A percentile compares a stretch with the other conserved stretches of the same genome.
Evolutionary conservation across 2,888 invertebrate species (phyloP).

Genomic region (Dynastes maya): DNA sequence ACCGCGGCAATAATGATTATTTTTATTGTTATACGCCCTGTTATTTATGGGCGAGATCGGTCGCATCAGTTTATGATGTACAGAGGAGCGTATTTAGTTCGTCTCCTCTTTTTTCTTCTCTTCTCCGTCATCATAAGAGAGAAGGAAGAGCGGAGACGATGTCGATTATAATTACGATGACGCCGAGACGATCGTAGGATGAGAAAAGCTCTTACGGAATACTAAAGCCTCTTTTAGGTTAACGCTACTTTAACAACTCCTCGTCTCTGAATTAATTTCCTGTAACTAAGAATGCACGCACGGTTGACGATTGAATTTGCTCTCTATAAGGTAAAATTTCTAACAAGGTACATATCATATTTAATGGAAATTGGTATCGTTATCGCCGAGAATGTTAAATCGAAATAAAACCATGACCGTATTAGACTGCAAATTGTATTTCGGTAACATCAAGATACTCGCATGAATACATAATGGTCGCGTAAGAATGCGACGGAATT

Average conservation of each 20-base stretch:
- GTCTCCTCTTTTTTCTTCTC: constrained; percentile 17
- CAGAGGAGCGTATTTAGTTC: constrained; percentile 40
- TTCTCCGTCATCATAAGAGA: background rate
- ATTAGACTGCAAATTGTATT: too few relatives aligned
- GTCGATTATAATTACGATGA: constrained; percentile 43
- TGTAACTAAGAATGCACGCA: background rate
- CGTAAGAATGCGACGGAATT: too few relatives aligned
- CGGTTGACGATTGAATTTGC: constrained; percentile 7
- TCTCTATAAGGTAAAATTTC: constrained; percentile 35
- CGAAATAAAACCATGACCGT: background rate
- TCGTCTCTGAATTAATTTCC: constrained; percentile 40
- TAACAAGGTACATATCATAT: constrained; percentile 16
- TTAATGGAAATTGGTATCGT: constrained; percentile 24
- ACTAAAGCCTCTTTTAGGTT: constrained; percentile 42
- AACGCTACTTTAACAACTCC: constrained; percentile 30
- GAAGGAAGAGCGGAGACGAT: background rate
- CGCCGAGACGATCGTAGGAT: constrained; percentile 10
- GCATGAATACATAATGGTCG: too few relatives aligned
- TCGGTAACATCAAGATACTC: too few relatives aligned
- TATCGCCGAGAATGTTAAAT: constrained; percentile 5
- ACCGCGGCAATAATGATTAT: constrained; percentile 47
- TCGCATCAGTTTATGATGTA: constrained; percentile 46
- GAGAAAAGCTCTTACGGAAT: constrained; percentile 34
- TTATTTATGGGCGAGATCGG: constrained; percentile 41
- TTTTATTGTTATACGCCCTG: constrained; percentile 44